Evolutionary conservation across 2,113 vertebrate species (phyloP).

Genomic region (Xerus inauris): DNA sequence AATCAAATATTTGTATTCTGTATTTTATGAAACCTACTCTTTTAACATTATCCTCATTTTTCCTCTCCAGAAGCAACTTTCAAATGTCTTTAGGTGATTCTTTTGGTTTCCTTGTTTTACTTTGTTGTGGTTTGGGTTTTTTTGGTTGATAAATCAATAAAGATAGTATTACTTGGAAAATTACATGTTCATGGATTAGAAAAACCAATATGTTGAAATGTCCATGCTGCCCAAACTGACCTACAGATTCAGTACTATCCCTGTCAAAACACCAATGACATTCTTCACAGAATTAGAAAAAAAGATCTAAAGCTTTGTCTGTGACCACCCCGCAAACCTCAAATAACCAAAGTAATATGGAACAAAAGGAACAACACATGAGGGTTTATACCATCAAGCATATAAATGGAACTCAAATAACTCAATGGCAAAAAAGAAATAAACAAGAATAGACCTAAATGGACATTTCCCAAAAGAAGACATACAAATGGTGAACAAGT

Average conservation of each 20-base stretch:
- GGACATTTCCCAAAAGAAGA: not conserved
- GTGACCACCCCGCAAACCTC: not conserved
- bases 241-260: not conserved
- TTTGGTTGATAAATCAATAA: not conserved
- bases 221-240: not conserved
- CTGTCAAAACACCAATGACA: not conserved
- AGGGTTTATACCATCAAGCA: not conserved
- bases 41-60: not conserved
- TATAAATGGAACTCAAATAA: not conserved
- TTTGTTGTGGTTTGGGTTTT: not conserved
- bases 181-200: not conserved
- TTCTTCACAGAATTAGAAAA: not conserved
- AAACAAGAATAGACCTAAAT: not conserved
- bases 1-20: not conserved
- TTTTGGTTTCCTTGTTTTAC: not conserved
- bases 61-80: not conserved
- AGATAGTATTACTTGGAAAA: not conserved
- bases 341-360: not conserved
- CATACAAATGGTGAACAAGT: not conserved
- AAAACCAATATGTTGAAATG: not conserved
- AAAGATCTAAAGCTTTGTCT: not conserved
- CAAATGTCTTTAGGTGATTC: not conserved
- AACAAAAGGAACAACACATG: not conserved
- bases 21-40: not conserved
- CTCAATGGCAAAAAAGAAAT: not conserved